Base-by-base conservation (phyloP, 2,888 invertebrate species). In the Chelonus formosanus region DNA sequence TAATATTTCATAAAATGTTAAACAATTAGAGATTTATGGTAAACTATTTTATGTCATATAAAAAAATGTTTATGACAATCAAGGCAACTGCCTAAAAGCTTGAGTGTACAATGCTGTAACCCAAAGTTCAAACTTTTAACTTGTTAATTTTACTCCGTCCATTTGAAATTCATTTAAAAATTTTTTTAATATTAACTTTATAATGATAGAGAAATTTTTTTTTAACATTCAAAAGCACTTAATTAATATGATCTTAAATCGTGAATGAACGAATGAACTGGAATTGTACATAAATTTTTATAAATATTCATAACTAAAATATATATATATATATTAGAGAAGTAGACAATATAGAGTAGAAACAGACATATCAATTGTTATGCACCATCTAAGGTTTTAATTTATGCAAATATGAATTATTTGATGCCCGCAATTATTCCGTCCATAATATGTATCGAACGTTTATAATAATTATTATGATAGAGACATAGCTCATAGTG, bases 61-160 rank as follows among this genome's bases (percentile, higher is more conserved):
- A 20, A 20, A 20, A 20, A 20, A 20, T 20, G 20, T 20, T 20
- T 20, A 20, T 20, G 20, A 20, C 20, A 20, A 20, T 20, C 20
- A 20, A 20, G 20, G 20, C 20, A 55, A 45, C 47, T 35, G n/a
- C 31, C 8, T 10, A 56, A 36, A 65, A 65, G 65, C 63, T 69
- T 70, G 43, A 66, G 69, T 74, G 75, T 76, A 75, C 72, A 74
- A 73, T 66, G 76, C 77, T 77, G 72, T 67, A 71, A 73, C 71
- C 78, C 77, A 78, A 79, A 79, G 78, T 76, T 75, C 70, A 73
- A 70, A 67, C 50, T 67, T 67, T 69, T 67, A 40, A 35, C 20
- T 67, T 67, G 54, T 65, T 65, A 67, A 44, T 56, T 64, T 45
- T 50, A 57, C 56, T 66, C 61, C 61, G 61, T 66, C 66, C 66